Conservation (phyloP, 2,113 vertebrate species). For the Anguilla japonica region DNA sequence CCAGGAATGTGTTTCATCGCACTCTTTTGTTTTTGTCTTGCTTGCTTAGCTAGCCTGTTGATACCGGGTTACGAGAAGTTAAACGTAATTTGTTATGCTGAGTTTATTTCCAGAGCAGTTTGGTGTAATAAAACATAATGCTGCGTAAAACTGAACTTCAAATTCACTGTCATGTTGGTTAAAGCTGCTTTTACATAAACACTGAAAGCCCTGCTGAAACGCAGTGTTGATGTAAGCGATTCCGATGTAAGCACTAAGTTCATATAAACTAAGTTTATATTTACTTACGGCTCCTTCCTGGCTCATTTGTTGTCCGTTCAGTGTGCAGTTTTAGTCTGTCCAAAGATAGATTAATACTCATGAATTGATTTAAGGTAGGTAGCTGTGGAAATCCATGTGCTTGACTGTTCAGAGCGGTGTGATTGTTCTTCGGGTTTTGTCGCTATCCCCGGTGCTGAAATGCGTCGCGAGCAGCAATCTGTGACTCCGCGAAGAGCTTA, state of each 20-base stretch:
- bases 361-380: background rate
- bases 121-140: too few relatives aligned
- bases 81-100: background rate
- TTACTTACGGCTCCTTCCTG: background rate
- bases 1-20: background rate
- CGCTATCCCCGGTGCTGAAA: constrained; percentile 25
- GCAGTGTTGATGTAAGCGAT: too few relatives aligned
- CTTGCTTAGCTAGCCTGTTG: too few relatives aligned
- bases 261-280: background rate
- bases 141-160: too few relatives aligned
- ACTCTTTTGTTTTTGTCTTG: background rate
- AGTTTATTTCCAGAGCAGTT: background rate
- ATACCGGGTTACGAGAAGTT: background rate
- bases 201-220: background rate
- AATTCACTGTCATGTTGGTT: background rate
- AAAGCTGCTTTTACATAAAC: background rate
- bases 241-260: background rate
- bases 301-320: background rate
- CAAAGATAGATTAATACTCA: background rate
- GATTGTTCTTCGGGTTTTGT: background rate
- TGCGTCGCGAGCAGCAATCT: background rate
- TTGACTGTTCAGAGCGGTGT: background rate
- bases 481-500: background rate
- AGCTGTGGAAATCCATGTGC: background rate
- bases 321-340: background rate